Conservation (phyloP, 2,888 invertebrate species). For the Tholera decimalis region DNA sequence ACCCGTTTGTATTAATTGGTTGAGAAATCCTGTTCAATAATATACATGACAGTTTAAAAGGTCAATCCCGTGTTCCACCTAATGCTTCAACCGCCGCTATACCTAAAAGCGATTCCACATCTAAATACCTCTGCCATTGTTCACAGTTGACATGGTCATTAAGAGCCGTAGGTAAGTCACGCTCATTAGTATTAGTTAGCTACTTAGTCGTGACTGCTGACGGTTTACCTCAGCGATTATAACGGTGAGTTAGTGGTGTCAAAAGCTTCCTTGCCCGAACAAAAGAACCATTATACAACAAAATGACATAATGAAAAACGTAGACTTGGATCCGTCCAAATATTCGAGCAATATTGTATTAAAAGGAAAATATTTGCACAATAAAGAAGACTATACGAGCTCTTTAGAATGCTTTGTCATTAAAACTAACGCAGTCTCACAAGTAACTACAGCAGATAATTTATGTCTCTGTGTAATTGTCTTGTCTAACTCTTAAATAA, state of each 20-base stretch:
- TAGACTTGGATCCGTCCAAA: conserved; percentile 8
- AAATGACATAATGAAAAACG: conserved; percentile 30
- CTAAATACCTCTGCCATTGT: conserved; percentile 62
- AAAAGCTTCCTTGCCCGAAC: conserved; percentile 48
- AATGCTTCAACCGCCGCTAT: not conserved
- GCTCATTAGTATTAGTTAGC: conserved; percentile 75
- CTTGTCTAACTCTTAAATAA: conserved; percentile 28
- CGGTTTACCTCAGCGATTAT: conserved; percentile 58
- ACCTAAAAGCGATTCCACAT: conserved; percentile 9
- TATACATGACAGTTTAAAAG: conserved; percentile 1
- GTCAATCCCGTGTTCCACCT: not conserved
- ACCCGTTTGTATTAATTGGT: not conserved
- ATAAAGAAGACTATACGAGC: conserved; percentile 30
- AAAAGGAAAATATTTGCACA: conserved; percentile 35
- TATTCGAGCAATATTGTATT: conserved; percentile 27
- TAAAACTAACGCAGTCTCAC: too few species aligned
- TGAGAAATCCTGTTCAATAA: not conserved
- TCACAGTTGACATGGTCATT: conserved; percentile 73
- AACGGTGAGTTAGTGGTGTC: conserved; percentile 60
- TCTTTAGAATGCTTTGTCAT: conserved; percentile 3
- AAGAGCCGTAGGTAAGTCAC: conserved; percentile 67
- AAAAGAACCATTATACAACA: conserved; percentile 33
- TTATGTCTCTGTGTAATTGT: conserved; percentile 29
- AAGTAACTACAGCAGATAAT: conserved; percentile 19
- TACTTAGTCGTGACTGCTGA: conserved; percentile 68